phyloP scores from a whole-genome alignment of 1,140 invertebrate genomes.

The Triops cancriformis region DNA sequence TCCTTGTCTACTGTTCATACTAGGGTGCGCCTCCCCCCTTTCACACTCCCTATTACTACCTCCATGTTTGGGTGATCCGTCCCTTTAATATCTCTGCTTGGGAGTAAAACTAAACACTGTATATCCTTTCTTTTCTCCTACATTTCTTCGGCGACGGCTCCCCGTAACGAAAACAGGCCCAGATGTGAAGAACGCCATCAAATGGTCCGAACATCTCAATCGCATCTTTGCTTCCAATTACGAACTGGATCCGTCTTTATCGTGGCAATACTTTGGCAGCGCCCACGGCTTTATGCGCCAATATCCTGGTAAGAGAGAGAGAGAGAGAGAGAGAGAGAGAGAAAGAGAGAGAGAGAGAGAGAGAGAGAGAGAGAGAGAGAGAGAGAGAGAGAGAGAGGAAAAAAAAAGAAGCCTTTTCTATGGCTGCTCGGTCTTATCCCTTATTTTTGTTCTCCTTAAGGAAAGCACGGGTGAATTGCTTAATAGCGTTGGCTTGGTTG shows the following conservation, averaged over 20 bases:
- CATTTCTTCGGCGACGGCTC: not conserved
- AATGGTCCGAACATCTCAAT: slow-evolving; percentile 79
- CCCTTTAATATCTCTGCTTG: too few species aligned
- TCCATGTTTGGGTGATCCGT: not conserved
- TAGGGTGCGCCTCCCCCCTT: not conserved
- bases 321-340: too few species aligned
- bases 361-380: slow-evolving; percentile 24
- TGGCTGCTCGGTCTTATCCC: not conserved
- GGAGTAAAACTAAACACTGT: not conserved
- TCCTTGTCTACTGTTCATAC: not conserved
- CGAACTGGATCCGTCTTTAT: slow-evolving; percentile 71
- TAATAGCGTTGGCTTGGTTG: not conserved
- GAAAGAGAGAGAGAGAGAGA: slow-evolving; percentile 24
- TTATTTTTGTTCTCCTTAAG: not conserved
- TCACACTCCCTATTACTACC: not conserved
- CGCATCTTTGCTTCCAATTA: slow-evolving; percentile 77
- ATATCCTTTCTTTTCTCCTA: slow-evolving; percentile 5
- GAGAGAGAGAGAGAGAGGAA: too few species aligned
- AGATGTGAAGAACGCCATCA: slow-evolving; percentile 60
- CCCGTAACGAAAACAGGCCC: slow-evolving; percentile 39
- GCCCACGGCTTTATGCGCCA: slow-evolving; percentile 81
- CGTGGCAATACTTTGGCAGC: slow-evolving; percentile 95
- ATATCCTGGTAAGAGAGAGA: slow-evolving; percentile 65
- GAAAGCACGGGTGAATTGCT: not conserved
- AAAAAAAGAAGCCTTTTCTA: not conserved